phyloP scores from a whole-genome alignment of 2,113 vertebrate genomes.

The Malaclemys terrapin region DNA sequence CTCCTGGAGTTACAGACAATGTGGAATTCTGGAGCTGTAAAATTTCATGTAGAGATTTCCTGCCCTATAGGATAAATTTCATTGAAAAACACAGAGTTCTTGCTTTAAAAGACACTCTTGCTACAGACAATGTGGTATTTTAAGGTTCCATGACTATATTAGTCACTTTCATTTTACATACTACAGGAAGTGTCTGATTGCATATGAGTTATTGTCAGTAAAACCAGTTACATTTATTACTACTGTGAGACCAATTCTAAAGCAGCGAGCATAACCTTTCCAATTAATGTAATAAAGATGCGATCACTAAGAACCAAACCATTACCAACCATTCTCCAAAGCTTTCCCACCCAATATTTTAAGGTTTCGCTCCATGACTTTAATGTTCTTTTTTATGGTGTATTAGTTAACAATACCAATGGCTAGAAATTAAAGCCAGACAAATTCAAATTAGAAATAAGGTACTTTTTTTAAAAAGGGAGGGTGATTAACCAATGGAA shows the following conservation, averaged over 20 bases:
- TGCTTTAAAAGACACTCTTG: background rate
- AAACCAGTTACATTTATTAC: slow-evolving; percentile 16
- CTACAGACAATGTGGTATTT: background rate
- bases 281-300: background rate
- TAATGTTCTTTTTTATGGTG: background rate
- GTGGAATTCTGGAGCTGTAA: background rate
- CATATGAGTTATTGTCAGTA: slow-evolving; percentile 9
- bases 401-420: background rate
- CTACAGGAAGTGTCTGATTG: background rate
- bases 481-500: background rate
- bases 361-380: background rate
- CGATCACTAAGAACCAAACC: background rate
- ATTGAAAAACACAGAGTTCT: background rate
- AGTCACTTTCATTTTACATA: background rate
- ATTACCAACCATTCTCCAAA: background rate
- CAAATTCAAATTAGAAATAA: background rate
- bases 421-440: background rate
- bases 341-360: background rate
- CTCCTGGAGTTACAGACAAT: background rate
- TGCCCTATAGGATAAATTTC: background rate
- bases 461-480: background rate
- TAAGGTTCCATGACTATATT: background rate
- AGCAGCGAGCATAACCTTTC: background rate
- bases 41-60: background rate
- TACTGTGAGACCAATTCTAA: slow-evolving; percentile 18